A percentile compares a stretch with the other conserved stretches of the same genome.
phyloP scores from a whole-genome alignment of 2,113 vertebrate genomes.

The Xiphophorus hellerii region DNA sequence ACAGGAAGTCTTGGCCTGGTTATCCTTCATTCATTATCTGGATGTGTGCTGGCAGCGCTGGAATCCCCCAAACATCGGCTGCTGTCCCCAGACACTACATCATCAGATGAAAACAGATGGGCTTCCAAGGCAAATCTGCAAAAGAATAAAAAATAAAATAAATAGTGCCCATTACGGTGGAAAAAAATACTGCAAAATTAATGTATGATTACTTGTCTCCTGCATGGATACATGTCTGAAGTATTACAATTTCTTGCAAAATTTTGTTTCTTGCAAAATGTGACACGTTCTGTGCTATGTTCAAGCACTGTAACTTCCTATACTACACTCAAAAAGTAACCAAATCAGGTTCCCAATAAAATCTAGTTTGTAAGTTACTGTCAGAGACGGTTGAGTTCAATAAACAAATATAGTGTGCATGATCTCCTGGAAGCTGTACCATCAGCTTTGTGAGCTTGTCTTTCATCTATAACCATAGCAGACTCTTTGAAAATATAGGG shows the following conservation, averaged over 20 bases:
- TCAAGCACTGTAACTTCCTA: not conserved
- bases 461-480: not conserved
- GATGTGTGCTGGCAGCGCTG: not conserved
- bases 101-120: constrained; percentile 2
- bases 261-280: not conserved
- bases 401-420: not conserved
- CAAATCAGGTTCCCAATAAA: not conserved
- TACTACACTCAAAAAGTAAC: not conserved
- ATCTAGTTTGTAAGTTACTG: not conserved
- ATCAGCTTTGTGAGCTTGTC: not conserved
- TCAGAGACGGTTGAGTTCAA: not conserved
- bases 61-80: not conserved
- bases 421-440: not conserved
- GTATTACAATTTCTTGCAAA: not conserved
- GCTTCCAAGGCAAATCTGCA: not conserved
- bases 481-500: not conserved
- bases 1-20: not conserved
- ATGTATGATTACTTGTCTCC: not conserved
- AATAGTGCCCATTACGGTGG: too few relatives aligned
- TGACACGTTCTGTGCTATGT: not conserved
- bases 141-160: not conserved
- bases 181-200: not conserved
- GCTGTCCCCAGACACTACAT: constrained; percentile 5
- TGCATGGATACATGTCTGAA: not conserved
- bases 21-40: not conserved